Conservation (phyloP, 2,888 invertebrate species). For the Onchidella celtica region DNA sequence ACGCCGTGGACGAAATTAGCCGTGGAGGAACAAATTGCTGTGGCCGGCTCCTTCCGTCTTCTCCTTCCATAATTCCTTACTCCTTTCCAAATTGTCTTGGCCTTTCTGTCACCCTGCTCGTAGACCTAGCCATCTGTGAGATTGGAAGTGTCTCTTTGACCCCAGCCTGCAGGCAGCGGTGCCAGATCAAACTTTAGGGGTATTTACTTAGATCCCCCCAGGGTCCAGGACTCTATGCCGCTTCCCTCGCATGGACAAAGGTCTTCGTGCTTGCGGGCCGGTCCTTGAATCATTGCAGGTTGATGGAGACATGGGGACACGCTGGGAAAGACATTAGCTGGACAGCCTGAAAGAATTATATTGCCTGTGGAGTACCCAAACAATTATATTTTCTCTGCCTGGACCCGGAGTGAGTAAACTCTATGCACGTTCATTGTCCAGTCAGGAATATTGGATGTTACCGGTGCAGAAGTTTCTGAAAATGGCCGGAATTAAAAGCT, state of each 20-base stretch:
- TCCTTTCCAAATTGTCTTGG: neutral
- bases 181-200: neutral
- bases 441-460: neutral
- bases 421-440: neutral
- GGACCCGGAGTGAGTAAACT: neutral
- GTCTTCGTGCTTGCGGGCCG: neutral
- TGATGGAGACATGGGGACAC: slow-evolving; percentile 3
- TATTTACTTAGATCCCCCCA: slow-evolving; percentile 40
- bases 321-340: slow-evolving; percentile 5
- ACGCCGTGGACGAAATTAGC: slow-evolving; percentile 30
- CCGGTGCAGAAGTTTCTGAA: neutral
- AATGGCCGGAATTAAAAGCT: neutral
- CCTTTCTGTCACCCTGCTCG: slow-evolving; percentile 13
- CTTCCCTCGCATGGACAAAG: slow-evolving; percentile 1
- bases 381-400: slow-evolving; percentile 9
- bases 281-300: slow-evolving; percentile 5
- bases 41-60: slow-evolving; percentile 5
- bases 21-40: slow-evolving; percentile 38
- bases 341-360: neutral
- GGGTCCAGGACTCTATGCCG: neutral
- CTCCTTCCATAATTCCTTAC: slow-evolving; percentile 3
- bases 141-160: slow-evolving; percentile 20
- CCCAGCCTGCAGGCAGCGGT: neutral
- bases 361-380: neutral
- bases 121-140: slow-evolving; percentile 31